Conservation (phyloP, 2,888 invertebrate species). For the Phaedon cochleariae region DNA sequence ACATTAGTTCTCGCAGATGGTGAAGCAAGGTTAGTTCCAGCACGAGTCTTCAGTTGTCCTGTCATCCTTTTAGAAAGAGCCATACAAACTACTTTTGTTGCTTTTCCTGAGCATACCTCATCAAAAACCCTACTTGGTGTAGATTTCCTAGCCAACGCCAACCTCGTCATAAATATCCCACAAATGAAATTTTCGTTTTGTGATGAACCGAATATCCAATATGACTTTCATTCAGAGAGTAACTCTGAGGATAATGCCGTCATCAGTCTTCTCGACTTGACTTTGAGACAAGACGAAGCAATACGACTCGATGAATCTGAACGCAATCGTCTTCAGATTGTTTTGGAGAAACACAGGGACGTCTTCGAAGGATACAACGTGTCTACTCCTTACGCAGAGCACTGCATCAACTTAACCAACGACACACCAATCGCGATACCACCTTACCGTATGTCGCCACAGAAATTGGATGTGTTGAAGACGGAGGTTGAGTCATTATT, state of each 20-base stretch:
- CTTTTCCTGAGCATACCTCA: background rate
- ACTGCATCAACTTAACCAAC: slow-evolving; percentile 23
- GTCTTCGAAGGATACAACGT: slow-evolving; percentile 2
- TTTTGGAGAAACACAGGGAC: background rate
- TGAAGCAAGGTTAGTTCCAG: slow-evolving; percentile 4
- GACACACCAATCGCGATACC: slow-evolving; percentile 48
- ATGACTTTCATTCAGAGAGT: slow-evolving; percentile 6
- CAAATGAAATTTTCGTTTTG: slow-evolving; percentile 13
- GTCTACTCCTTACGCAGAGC: slow-evolving; percentile 45
- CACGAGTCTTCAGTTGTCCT: slow-evolving; percentile 18
- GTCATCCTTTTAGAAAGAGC: slow-evolving; percentile 20
- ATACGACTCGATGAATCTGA: background rate
- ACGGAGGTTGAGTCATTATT: slow-evolving; percentile 48
- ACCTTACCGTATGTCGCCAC: slow-evolving; percentile 50
- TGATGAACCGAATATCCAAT: slow-evolving; percentile 1
- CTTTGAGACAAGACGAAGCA: slow-evolving; percentile 14
- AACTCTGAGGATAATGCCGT: slow-evolving; percentile 2
- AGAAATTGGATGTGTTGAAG: slow-evolving; percentile 37
- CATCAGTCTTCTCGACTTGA: slow-evolving; percentile 11
- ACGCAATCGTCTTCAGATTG: background rate
- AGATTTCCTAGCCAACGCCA: slow-evolving; percentile 30
- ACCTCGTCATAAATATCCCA: slow-evolving; percentile 27
- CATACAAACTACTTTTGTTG: slow-evolving; percentile 28
- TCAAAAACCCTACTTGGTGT: slow-evolving; percentile 30
- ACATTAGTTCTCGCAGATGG: slow-evolving; percentile 31